Conservation (phyloP, 2,113 vertebrate genomes). For the Ivindomyrus marchei region DNA sequence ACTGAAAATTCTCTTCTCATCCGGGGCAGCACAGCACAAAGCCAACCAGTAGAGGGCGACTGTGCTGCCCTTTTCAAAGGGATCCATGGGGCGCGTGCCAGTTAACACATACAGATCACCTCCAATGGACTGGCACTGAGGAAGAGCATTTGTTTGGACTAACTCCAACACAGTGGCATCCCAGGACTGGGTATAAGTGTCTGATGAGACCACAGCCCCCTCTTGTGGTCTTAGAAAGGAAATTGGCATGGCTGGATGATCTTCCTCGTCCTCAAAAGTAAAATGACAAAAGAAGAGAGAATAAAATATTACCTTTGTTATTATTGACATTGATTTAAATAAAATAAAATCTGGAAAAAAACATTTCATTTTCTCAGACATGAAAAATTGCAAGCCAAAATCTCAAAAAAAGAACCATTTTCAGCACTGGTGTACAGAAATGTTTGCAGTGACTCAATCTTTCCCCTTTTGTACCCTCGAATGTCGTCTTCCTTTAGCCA, state of each 20-base stretch:
- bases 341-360: not conserved
- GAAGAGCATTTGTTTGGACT: slow-evolving; percentile 39
- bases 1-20: slow-evolving; percentile 42
- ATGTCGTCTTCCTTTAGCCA: not conserved
- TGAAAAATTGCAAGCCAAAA: not conserved
- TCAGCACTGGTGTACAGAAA: not conserved
- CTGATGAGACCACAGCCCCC: slow-evolving; percentile 8
- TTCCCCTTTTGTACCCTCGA: not conserved
- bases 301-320: not conserved
- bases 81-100: slow-evolving; percentile 34
- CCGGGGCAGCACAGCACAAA: slow-evolving; percentile 50
- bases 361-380: not conserved
- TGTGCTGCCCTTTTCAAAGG: slow-evolving; percentile 39
- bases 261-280: not conserved
- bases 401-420: not conserved
- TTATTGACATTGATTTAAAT: not conserved
- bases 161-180: slow-evolving; percentile 47
- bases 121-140: slow-evolving; percentile 43
- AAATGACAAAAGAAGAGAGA: not conserved
- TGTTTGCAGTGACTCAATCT: not conserved
- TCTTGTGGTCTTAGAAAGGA: slow-evolving; percentile 39
- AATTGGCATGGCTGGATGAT: slow-evolving; percentile 34
- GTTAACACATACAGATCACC: slow-evolving; percentile 56
- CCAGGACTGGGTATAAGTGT: slow-evolving; percentile 45
- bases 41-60: slow-evolving; percentile 50